Evolutionary conservation across 2,888 invertebrate genomes (phyloP).

Genomic region (Mesorhabditis spiculigera): DNA sequence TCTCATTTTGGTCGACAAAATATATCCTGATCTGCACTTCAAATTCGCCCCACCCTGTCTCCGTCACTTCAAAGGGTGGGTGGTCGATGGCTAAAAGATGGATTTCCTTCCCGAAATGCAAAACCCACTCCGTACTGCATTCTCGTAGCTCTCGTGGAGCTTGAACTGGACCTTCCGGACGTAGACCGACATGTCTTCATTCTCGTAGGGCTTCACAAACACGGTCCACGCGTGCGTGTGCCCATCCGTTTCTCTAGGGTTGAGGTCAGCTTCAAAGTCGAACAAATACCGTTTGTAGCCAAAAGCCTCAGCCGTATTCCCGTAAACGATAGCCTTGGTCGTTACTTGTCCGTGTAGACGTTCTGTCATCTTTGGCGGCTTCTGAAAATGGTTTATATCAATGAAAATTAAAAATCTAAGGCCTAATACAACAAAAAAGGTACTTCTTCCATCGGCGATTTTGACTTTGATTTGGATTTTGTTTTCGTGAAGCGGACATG

Average conservation of each 20-base stretch:
- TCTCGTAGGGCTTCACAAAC: constrained; percentile 29
- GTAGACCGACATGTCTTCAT: constrained; percentile 35
- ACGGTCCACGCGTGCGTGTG: constrained; percentile 94
- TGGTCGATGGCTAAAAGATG: constrained; percentile 74
- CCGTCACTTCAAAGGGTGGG: constrained; percentile 92
- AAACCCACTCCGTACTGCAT: constrained; percentile 73
- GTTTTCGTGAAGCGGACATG: no score
- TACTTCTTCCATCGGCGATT: no score
- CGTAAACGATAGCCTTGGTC: constrained; percentile 91
- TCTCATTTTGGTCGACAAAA: constrained; percentile 91
- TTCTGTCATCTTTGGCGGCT: constrained; percentile 13
- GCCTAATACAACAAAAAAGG: no score
- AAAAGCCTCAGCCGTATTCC: constrained; percentile 74
- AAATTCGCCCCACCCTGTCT: constrained; percentile 99
- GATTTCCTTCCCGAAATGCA: neutral
- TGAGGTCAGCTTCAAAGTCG: neutral
- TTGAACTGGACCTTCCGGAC: constrained; percentile 68
- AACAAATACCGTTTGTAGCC: constrained; percentile 20
- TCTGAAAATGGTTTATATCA: no score
- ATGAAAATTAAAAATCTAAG: no score
- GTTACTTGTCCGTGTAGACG: constrained; percentile 62
- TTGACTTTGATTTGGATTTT: no score
- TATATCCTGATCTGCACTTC: constrained; percentile 95
- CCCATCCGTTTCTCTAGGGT: constrained; percentile 63
- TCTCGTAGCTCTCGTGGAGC: constrained; percentile 91